phyloP scores from a whole-genome alignment of 2,797 vertebrate genomes.

The Fundulus diaphanus region DNA sequence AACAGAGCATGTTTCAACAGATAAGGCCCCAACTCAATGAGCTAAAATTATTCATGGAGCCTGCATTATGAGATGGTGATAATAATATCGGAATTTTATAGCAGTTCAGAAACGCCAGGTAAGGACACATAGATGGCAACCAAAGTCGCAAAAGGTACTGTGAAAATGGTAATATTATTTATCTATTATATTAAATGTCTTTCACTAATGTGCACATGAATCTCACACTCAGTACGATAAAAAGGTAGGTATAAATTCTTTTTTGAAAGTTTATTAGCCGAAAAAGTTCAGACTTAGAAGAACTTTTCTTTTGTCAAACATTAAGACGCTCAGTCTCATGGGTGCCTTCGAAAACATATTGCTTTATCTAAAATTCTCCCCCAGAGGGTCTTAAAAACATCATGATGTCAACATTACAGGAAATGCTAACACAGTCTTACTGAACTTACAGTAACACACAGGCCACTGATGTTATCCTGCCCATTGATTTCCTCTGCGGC shows the following conservation, averaged over 20 bases:
- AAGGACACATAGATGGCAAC: constrained; percentile 52
- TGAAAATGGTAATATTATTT: background rate
- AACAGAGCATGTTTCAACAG: constrained; percentile 77
- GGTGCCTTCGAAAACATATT: constrained; percentile 59
- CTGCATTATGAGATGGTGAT: constrained; percentile 75
- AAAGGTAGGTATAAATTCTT: background rate
- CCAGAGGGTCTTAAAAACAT: constrained; percentile 64
- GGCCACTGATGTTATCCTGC: constrained; percentile 76
- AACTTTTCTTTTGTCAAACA: constrained; percentile 45
- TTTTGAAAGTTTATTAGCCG: background rate
- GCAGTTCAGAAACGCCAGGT: constrained; percentile 71
- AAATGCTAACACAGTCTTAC: constrained; percentile 74
- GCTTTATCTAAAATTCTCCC: constrained; percentile 50
- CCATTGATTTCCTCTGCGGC: constrained; percentile 75
- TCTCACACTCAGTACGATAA: background rate
- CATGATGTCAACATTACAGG: constrained; percentile 81
- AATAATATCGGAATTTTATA: constrained; percentile 78
- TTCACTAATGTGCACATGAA: constrained; percentile 1
- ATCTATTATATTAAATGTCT: too few species aligned
- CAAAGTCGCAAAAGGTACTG: constrained; percentile 48
- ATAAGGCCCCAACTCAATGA: constrained; percentile 74
- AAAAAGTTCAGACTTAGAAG: constrained; percentile 9
- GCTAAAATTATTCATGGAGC: constrained; percentile 78
- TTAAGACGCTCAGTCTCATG: constrained; percentile 39
- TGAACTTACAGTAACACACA: constrained; percentile 78